Base-by-base conservation (phyloP, 2,797 vertebrate species). In the Hippoglossus hippoglossus region DNA sequence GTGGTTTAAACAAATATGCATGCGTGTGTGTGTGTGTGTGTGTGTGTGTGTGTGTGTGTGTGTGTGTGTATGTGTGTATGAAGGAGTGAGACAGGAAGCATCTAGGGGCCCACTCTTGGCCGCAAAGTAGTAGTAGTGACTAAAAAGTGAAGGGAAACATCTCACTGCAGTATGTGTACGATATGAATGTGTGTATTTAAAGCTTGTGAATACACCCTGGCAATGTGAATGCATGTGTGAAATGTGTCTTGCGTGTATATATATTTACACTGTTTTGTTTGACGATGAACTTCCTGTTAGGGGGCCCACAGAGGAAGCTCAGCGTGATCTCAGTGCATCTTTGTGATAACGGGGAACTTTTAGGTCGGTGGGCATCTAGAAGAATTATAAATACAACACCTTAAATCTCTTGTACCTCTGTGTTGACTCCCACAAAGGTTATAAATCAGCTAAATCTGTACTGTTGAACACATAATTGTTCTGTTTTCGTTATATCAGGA, bases 31-130 rank as follows among this genome's bases (percentile, higher is more conserved):
- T 28, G 6, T 63, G 19, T 74, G 63, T 82, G 62, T 25, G 41
- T 36, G 47, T 49, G 46, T 46, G 36, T 71, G 64, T 65, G 28
- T 26, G 39, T 28, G 8, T 60, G n/a, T 76, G 60, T 82, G 62
- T 28, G 34, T 41, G 47, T 50, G 39, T 46, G 31, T 73, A 62
- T 65, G 26, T 49, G 50, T 34, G 31, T 60, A 6, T 55, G 18
- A 96, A 95, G 79, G 94, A 96, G 52, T 24, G 81, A 73, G 91
- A 93, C 21, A 96, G 96, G 87, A 98, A 94, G 86, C 93, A 93
- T 57, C 68, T 16, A 52, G 75, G 94, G 93, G 44, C 95, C 94
- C 56, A 85, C 80, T 5, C 73, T 95, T 74, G 87, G 81, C 44
- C 96, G 92, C 67, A 96, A 94, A 52, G 84, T 94, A 39, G 92